phyloP scores from a whole-genome alignment of 2,797 vertebrate species.

The Psittacula derbiana region DNA sequence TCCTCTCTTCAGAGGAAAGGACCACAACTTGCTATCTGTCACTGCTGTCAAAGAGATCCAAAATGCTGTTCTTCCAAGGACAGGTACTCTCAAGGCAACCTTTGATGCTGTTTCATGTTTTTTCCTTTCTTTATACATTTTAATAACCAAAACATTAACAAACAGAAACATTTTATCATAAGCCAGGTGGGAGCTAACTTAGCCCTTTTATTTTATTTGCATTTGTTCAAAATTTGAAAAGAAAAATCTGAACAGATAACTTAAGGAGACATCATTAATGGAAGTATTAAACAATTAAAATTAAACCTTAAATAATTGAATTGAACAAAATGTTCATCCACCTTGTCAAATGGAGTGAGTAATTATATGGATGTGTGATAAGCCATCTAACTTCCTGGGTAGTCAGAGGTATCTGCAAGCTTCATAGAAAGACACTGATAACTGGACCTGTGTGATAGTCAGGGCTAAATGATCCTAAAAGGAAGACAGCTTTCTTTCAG shows the following conservation, averaged over 20 bases:
- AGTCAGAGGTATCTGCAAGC: background rate
- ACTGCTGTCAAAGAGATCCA: background rate
- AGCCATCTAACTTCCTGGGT: background rate
- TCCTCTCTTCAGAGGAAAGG: background rate
- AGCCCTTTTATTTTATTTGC: conserved; percentile 14
- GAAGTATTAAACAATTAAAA: conserved; percentile 68
- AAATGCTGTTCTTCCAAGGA: background rate
- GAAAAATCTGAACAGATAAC: conserved; percentile 40
- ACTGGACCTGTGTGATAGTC: background rate
- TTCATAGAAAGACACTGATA: background rate
- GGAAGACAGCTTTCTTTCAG: background rate
- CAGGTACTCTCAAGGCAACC: background rate
- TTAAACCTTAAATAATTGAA: conserved; percentile 33
- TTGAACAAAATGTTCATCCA: conserved; percentile 47
- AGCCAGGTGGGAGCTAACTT: conserved; percentile 47
- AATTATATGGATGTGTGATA: background rate
- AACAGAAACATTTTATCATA: conserved; percentile 61
- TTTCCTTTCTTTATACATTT: conserved; percentile 52
- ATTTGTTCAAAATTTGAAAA: conserved; percentile 64
- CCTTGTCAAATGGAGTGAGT: background rate
- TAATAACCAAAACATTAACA: conserved; percentile 57
- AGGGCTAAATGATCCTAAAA: background rate
- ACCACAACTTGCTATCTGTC: background rate
- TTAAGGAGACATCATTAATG: conserved; percentile 62
- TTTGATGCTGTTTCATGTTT: conserved; percentile 34